These are phyloP conservation scores for Keiferia lycopersicella DNA, from an alignment of 2,888 invertebrate species.

Conservation along the genomic window DNA sequence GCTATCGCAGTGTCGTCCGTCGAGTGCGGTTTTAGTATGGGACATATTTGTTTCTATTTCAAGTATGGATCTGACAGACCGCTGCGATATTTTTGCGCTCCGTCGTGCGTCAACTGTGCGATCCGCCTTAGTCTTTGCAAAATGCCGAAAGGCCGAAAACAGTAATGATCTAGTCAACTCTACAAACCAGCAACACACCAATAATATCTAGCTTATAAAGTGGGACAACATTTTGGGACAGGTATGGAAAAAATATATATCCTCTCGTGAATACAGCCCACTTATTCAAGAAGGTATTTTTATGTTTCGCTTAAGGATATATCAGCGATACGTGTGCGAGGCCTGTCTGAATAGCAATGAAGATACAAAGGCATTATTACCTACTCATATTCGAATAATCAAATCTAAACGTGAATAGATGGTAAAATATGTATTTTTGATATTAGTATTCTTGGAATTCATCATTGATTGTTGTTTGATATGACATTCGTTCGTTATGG, in stretches of 20 bases:
- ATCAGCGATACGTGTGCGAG: constrained; percentile 3
- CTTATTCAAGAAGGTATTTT: constrained; percentile 9
- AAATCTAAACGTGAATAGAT: neutral
- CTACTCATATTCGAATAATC: constrained; percentile 2
- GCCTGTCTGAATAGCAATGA: constrained; percentile 5
- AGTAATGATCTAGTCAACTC: too few species aligned
- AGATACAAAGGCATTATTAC: neutral
- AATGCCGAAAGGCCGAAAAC: too few species aligned
- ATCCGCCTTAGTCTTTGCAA: too few species aligned
- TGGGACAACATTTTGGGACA: neutral
- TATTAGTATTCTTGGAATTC: neutral
- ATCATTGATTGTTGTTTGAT: neutral
- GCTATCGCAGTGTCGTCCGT: too few species aligned
- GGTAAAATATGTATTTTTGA: neutral
- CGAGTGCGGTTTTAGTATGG: too few species aligned
- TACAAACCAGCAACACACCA: neutral
- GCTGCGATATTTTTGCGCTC: too few species aligned
- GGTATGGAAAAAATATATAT: neutral
- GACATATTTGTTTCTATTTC: too few species aligned
- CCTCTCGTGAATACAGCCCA: neutral
- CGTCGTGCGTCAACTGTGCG: too few species aligned
- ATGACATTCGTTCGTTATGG: neutral
- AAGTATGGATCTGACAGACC: too few species aligned
- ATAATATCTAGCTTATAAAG: neutral
- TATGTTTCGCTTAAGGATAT: constrained; percentile 3